These are phyloP conservation scores for Sandelia bainsii DNA, from an alignment of 2,797 vertebrate species.

Conservation along the genomic window DNA sequence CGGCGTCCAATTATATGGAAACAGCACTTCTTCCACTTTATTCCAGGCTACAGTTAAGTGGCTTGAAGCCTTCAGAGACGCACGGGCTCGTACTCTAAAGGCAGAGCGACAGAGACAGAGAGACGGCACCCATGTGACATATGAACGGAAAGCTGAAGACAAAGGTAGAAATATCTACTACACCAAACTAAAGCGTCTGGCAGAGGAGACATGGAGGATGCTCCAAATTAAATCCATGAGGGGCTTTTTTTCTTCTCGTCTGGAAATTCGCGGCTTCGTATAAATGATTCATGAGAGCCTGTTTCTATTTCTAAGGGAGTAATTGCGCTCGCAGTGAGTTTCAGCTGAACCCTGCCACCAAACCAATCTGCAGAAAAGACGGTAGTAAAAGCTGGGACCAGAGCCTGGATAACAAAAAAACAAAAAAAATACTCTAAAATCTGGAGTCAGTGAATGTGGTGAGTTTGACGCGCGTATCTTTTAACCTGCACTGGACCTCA, in stretches of 20 bases:
- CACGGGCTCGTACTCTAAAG: slow-evolving; percentile 62
- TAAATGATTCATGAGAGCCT: slow-evolving; percentile 79
- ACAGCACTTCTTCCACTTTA: slow-evolving; percentile 81
- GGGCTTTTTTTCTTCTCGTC: slow-evolving; percentile 53
- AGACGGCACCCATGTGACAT: slow-evolving; percentile 67
- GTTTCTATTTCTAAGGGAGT: slow-evolving; percentile 74
- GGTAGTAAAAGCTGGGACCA: slow-evolving; percentile 34
- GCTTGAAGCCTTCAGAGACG: slow-evolving; percentile 71
- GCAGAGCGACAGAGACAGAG: slow-evolving; percentile 54
- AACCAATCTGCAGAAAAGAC: slow-evolving; percentile 47
- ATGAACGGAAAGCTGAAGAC: slow-evolving; percentile 62
- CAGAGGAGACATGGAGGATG: slow-evolving; percentile 69
- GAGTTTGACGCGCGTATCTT: slow-evolving; percentile 62
- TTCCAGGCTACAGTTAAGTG: slow-evolving; percentile 77
- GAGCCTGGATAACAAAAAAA: slow-evolving; percentile 13
- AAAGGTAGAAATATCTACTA: slow-evolving; percentile 68
- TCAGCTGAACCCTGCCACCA: slow-evolving; percentile 59
- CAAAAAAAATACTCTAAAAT: neutral
- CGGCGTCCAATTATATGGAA: slow-evolving; percentile 82
- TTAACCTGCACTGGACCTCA: slow-evolving; percentile 59
- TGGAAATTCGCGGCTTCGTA: slow-evolving; percentile 73
- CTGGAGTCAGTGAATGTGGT: slow-evolving; percentile 59
- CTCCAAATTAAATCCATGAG: slow-evolving; percentile 64
- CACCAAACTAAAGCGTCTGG: slow-evolving; percentile 41
- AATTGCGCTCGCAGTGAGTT: slow-evolving; percentile 74